Conservation (phyloP, 2,888 invertebrate genomes). For the Isoperla grammatica region DNA sequence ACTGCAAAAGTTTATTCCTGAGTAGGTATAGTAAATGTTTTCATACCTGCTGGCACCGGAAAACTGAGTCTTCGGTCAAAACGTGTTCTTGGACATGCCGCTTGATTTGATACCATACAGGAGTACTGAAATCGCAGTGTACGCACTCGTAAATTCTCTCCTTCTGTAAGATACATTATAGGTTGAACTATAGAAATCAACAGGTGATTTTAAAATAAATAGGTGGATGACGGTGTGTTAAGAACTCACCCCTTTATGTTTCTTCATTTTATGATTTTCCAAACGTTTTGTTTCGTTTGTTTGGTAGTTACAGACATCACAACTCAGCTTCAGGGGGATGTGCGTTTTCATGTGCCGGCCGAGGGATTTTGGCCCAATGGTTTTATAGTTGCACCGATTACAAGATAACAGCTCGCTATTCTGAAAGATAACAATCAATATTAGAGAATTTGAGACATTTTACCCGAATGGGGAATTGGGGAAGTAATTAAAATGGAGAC, state of each 20-base stretch:
- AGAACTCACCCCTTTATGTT: constrained; percentile 32
- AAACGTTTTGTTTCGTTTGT: constrained; percentile 37
- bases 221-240: neutral
- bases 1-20: too few species aligned
- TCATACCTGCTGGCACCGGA: neutral
- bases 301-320: constrained; percentile 38
- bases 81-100: neutral
- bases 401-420: constrained; percentile 37
- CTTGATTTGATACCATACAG: too few species aligned
- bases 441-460: too few species aligned
- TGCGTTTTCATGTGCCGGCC: constrained; percentile 41
- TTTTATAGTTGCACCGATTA: constrained; percentile 40
- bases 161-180: too few species aligned
- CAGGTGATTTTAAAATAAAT: too few species aligned
- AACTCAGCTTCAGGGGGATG: constrained; percentile 34
- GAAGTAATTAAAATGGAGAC: too few species aligned
- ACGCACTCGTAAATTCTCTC: too few species aligned
- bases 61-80: neutral
- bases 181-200: too few species aligned
- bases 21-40: too few species aligned
- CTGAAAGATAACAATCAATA: constrained; percentile 29
- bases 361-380: constrained; percentile 41
- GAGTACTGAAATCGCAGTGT: too few species aligned
- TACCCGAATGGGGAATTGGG: too few species aligned
- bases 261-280: constrained; percentile 36